A percentile compares a stretch with the other conserved stretches of the same genome.
phyloP scores from a whole-genome alignment of 2,888 invertebrate species.

The Physocephala rufipes region DNA sequence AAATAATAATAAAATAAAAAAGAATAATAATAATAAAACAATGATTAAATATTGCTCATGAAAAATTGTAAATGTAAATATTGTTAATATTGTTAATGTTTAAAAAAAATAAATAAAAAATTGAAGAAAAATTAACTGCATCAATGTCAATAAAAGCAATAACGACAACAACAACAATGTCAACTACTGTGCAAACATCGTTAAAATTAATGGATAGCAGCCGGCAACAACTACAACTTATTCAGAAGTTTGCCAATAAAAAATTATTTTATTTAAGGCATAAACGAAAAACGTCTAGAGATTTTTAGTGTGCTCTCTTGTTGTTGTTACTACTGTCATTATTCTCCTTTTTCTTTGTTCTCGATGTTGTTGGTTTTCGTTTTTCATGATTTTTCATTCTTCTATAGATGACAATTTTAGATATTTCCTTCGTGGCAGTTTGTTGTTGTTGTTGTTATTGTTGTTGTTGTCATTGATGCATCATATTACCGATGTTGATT shows the following conservation, averaged over 20 bases:
- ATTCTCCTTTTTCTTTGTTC: no score
- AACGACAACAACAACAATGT: slow-evolving; percentile 30
- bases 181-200: slow-evolving; percentile 32
- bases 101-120: not conserved
- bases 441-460: not conserved
- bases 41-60: not conserved
- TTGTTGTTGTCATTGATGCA: not conserved
- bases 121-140: not conserved
- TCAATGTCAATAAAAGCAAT: slow-evolving; percentile 5
- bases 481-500: no score
- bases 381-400: no score
- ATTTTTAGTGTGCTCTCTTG: no score
- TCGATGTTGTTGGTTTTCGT: no score
- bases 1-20: not conserved
- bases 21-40: not conserved
- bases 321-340: not conserved
- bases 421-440: not conserved
- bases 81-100: not conserved
- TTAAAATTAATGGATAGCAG: slow-evolving; percentile 22
- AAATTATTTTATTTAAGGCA: not conserved
- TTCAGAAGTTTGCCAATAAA: not conserved
- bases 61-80: slow-evolving; percentile 18
- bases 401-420: not conserved
- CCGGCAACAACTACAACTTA: not conserved
- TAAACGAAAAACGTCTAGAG: no score